phyloP scores from a whole-genome alignment of 1,140 invertebrate genomes.

The Berghia stephanieae region DNA sequence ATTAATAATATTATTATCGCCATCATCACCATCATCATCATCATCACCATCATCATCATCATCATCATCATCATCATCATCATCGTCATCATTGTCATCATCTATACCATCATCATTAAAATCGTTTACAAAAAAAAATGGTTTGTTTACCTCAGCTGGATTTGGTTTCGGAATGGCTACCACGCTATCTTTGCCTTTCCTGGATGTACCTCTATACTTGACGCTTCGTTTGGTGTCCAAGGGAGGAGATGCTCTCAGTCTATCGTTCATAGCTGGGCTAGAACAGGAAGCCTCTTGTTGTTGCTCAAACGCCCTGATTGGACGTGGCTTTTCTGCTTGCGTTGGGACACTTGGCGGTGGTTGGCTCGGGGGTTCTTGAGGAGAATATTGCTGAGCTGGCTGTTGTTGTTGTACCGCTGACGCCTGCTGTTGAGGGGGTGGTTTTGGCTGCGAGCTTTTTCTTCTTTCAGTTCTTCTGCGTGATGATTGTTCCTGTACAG shows the following conservation, averaged over 20 bases:
- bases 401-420: constrained; percentile 13
- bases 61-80: not conserved
- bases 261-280: constrained; percentile 27
- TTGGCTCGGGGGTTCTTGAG: not conserved
- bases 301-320: not conserved
- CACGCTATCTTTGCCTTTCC: constrained; percentile 31
- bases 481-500: too few species aligned
- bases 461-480: too few species aligned
- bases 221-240: constrained; percentile 22
- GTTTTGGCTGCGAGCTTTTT: too few species aligned
- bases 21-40: not conserved
- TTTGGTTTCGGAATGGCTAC: too few species aligned
- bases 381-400: too few species aligned
- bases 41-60: not conserved
- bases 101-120: not conserved
- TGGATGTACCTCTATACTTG: constrained; percentile 21
- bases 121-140: too few species aligned
- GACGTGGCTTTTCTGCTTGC: not conserved
- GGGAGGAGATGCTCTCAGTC: constrained; percentile 27
- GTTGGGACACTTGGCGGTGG: not conserved
- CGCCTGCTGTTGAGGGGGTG: too few species aligned
- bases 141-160: too few species aligned
- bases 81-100: not conserved
- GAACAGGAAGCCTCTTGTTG: constrained; percentile 9
- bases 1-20: not conserved